These are phyloP conservation scores for Lordiphosa mommai DNA, from an alignment of 1,140 invertebrate species.

Conservation along the genomic window DNA sequence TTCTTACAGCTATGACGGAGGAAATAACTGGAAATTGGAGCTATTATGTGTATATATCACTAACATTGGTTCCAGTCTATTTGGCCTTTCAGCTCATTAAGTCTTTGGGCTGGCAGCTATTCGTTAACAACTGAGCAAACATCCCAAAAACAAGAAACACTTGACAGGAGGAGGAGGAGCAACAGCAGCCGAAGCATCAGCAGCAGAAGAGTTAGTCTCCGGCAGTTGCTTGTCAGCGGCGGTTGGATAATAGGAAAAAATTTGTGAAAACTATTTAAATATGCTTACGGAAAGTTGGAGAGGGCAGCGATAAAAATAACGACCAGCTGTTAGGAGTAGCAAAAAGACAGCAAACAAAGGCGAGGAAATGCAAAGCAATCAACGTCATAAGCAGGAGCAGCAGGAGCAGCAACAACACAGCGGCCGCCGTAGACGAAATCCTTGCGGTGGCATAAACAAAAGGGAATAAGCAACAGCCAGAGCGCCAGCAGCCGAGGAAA, in stretches of 20 bases:
- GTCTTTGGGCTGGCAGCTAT: slow-evolving; percentile 79
- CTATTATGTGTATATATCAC: slow-evolving; percentile 76
- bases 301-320: background rate
- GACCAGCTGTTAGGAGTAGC: slow-evolving; percentile 7
- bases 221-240: slow-evolving; percentile 30
- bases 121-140: slow-evolving; percentile 78
- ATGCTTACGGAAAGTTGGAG: slow-evolving; percentile 25
- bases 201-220: slow-evolving; percentile 50
- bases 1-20: slow-evolving; percentile 74
- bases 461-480: slow-evolving; percentile 5
- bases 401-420: slow-evolving; percentile 31
- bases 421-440: slow-evolving; percentile 37
- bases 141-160: slow-evolving; percentile 11
- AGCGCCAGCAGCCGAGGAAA: slow-evolving; percentile 10
- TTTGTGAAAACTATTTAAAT: slow-evolving; percentile 51
- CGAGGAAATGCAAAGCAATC: slow-evolving; percentile 71
- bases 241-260: slow-evolving; percentile 35
- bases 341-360: slow-evolving; percentile 40
- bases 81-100: slow-evolving; percentile 79
- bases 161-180: slow-evolving; percentile 9
- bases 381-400: slow-evolving; percentile 60
- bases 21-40: slow-evolving; percentile 74
- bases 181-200: slow-evolving; percentile 1
- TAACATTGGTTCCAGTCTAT: slow-evolving; percentile 78
- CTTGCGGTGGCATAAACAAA: slow-evolving; percentile 45